Conservation (phyloP, 2,113 vertebrate genomes). For the Rhizomys pruinosus region DNA sequence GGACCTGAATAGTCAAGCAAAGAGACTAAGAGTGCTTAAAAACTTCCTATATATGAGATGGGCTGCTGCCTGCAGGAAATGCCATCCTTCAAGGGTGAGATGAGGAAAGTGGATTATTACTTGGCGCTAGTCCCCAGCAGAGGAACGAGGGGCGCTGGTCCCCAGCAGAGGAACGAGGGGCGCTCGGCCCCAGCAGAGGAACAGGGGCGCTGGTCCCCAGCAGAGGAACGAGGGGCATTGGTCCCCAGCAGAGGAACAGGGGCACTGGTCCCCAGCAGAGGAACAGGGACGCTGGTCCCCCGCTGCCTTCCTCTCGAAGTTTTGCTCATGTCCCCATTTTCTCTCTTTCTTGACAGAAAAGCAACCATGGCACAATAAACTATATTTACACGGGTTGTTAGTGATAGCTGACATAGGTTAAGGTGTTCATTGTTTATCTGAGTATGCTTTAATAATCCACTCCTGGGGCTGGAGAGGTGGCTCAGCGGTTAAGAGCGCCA, state of each 20-base stretch:
- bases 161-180: no score
- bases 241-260: background rate
- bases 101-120: background rate
- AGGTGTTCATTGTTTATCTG: background rate
- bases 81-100: background rate
- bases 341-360: background rate
- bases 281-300: background rate
- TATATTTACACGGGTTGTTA: background rate
- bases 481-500: no score
- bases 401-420: background rate
- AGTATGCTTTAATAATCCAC: background rate
- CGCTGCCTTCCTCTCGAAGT: no score
- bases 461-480: no score
- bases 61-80: background rate
- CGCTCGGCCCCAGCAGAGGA: no score
- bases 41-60: background rate
- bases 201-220: background rate
- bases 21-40: background rate
- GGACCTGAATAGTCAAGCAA: background rate
- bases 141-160: background rate
- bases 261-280: background rate
- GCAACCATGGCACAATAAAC: background rate
- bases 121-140: no score
- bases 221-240: no score
- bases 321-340: background rate